Percentiles rank a stretch among this genome's conserved stretches.
phyloP scores from a whole-genome alignment of 2,888 invertebrate species.

The Lycaena phlaeas region DNA sequence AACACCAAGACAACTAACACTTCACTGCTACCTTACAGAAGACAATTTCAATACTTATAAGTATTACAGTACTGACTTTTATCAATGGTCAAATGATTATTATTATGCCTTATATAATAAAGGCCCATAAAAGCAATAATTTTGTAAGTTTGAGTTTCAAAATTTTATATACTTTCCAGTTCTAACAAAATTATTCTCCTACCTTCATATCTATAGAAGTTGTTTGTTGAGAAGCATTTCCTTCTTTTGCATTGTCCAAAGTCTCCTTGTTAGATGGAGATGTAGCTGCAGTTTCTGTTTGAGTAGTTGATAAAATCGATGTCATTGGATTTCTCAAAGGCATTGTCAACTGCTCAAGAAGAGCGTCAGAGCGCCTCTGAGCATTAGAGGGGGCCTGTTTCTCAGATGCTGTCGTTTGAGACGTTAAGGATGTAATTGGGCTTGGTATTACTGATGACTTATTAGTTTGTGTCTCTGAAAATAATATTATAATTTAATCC shows the following conservation, averaged over 20 bases:
- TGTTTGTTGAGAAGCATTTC: slow-evolving; percentile 41
- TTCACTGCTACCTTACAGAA: no score
- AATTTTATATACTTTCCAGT: no score
- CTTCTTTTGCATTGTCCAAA: slow-evolving; percentile 47
- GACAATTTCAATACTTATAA: no score
- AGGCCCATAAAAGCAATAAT: no score
- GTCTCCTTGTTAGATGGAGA: slow-evolving; percentile 54
- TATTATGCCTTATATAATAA: no score
- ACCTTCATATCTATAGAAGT: slow-evolving; percentile 57
- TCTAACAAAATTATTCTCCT: no score
- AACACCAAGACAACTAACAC: no score
- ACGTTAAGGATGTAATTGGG: slow-evolving; percentile 52
- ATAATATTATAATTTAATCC: background rate
- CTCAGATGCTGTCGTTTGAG: slow-evolving; percentile 44
- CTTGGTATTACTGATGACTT: slow-evolving; percentile 56
- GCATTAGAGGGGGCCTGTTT: slow-evolving; percentile 53
- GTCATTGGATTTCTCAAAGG: slow-evolving; percentile 49
- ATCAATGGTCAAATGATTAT: no score
- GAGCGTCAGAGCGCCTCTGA: slow-evolving; percentile 57
- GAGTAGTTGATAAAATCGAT: slow-evolving; percentile 32
- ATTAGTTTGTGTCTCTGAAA: slow-evolving; percentile 46
- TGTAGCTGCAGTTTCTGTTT: slow-evolving; percentile 35
- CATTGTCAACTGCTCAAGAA: slow-evolving; percentile 57
- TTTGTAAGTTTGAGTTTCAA: no score
- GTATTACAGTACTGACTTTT: background rate